Evolutionary conservation across 2,113 vertebrate genomes (phyloP).

Genomic region (Athene cunicularia): DNA sequence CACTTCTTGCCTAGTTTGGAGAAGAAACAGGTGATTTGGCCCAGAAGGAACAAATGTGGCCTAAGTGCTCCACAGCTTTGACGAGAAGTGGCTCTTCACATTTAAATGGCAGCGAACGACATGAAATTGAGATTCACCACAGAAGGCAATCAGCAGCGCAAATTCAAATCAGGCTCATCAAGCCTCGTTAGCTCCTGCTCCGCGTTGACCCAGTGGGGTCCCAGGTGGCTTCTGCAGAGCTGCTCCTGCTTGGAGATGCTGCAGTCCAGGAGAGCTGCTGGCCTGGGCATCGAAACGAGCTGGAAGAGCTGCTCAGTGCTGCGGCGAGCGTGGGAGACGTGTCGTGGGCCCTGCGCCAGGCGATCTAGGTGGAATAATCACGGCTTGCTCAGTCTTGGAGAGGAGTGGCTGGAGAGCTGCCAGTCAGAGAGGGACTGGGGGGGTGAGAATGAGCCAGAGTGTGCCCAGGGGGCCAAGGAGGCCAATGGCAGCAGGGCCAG

Average conservation of each 20-base stretch:
- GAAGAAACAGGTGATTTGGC: background rate
- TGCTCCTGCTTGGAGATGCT: background rate
- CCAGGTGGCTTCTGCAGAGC: background rate
- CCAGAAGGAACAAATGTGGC: background rate
- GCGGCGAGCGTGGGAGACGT: accelerated
- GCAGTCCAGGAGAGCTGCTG: background rate
- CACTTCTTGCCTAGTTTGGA: background rate
- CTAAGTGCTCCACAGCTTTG: background rate
- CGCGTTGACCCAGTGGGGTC: background rate
- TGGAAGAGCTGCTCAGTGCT: background rate
- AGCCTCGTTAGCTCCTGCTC: background rate
- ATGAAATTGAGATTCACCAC: background rate
- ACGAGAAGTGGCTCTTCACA: background rate
- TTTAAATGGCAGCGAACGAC: background rate
- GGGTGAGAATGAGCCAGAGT: no score
- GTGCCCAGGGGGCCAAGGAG: no score
- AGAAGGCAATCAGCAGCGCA: background rate
- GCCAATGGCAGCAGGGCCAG: no score
- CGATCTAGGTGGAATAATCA: background rate
- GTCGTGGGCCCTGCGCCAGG: accelerated
- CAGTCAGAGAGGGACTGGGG: no score
- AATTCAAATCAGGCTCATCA: background rate
- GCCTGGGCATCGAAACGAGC: background rate
- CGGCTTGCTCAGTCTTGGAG: no score
- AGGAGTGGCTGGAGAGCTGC: no score